phyloP scores from a whole-genome alignment of 1,140 invertebrate genomes.

The Leptinotarsa defecta region DNA sequence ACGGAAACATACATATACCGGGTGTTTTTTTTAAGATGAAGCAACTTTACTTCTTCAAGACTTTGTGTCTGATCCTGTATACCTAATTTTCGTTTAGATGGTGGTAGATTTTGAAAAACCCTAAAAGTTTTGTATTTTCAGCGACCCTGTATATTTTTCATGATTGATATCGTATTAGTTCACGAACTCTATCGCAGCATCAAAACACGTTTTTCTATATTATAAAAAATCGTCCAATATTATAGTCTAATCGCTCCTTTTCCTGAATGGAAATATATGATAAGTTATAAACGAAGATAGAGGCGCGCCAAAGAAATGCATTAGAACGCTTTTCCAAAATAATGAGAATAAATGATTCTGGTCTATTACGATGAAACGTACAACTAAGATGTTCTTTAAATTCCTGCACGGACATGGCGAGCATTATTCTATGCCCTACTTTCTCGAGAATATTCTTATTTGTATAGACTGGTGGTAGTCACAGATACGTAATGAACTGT shows the following conservation, averaged over 20 bases:
- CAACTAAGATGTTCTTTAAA: constrained; percentile 14
- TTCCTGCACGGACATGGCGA: constrained; percentile 2
- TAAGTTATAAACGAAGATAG: constrained; percentile 23
- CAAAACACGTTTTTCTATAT: not conserved
- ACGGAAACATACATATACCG: too few species aligned
- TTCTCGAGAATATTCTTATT: constrained; percentile 6
- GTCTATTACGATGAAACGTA: constrained; percentile 16
- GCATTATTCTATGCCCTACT: not conserved
- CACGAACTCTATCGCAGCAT: not conserved
- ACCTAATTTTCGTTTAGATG: too few species aligned
- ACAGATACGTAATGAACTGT: not conserved
- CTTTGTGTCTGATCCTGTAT: too few species aligned
- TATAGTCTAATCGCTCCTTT: constrained; percentile 1
- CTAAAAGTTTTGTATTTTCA: too few species aligned
- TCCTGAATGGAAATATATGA: constrained; percentile 19
- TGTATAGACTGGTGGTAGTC: not conserved
- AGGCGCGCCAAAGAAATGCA: constrained; percentile 19
- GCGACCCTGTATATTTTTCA: too few species aligned
- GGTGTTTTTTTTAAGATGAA: too few species aligned
- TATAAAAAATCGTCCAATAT: constrained; percentile 10
- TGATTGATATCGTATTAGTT: too few species aligned
- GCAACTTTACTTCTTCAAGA: too few species aligned
- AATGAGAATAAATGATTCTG: constrained; percentile 18
- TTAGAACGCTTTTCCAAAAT: constrained; percentile 19
- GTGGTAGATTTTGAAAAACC: too few species aligned